Percentiles rank a stretch among this genome's conserved stretches.
These are phyloP conservation scores for pig (Sus scrofa) DNA, from an alignment of 2,113 vertebrate species.

Conservation along the genomic window T2T-Sscrofa CM000812.6:189834001-189834500, in stretches of 20 bases:
- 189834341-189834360: neutral
- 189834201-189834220: neutral
- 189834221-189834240: neutral
- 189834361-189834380: neutral
- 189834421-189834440: neutral
- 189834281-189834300: neutral
- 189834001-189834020: too few species aligned
- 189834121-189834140: too few species aligned
- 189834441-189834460: neutral
- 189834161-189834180: neutral
- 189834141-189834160: neutral
- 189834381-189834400: neutral
- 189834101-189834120: too few species aligned
- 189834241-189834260: neutral
- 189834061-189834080: too few species aligned
- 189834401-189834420: neutral
- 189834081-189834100: too few species aligned
- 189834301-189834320: neutral
- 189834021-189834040: too few species aligned
- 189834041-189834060: too few species aligned
- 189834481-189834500: neutral
- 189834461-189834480: neutral
- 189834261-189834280: neutral
- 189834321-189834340: neutral
- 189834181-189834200: neutral